phyloP scores from a whole-genome alignment of 2,888 invertebrate genomes.

The Dione vanillae region DNA sequence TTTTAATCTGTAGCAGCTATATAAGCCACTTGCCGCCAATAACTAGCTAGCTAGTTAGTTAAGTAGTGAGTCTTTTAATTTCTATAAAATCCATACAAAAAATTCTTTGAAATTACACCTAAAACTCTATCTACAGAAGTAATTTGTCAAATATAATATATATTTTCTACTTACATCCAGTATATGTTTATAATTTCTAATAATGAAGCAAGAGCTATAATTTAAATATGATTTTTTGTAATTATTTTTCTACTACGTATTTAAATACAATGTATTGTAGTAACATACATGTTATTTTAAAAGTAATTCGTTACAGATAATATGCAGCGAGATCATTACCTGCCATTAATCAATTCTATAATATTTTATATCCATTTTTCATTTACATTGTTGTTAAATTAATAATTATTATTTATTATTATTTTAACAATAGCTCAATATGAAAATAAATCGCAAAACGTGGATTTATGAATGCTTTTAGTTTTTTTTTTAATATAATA shows the following conservation, averaged over 20 bases:
- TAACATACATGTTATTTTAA: background rate
- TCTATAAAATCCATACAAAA: no score
- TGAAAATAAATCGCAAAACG: background rate
- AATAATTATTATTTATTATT: no score
- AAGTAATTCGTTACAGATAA: constrained; percentile 1
- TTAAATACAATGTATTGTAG: background rate
- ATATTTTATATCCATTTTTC: constrained; percentile 10
- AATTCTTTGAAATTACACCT: no score
- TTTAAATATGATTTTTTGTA: background rate
- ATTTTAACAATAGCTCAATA: no score
- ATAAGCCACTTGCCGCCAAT: no score
- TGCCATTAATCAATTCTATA: constrained; percentile 8
- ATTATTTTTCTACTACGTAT: background rate
- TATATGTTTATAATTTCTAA: background rate
- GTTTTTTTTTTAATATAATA: no score
- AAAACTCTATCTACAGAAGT: no score
- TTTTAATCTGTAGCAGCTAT: no score
- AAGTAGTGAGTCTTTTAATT: no score
- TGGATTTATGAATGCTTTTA: background rate
- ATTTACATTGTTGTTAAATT: constrained; percentile 16
- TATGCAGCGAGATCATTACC: constrained; percentile 9
- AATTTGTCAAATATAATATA: background rate
- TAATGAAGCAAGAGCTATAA: background rate
- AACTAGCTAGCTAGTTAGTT: no score
- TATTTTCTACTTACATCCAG: background rate